Evolutionary conservation across 2,113 vertebrate genomes (phyloP).

Genomic region (Hiodon tergisus): DNA sequence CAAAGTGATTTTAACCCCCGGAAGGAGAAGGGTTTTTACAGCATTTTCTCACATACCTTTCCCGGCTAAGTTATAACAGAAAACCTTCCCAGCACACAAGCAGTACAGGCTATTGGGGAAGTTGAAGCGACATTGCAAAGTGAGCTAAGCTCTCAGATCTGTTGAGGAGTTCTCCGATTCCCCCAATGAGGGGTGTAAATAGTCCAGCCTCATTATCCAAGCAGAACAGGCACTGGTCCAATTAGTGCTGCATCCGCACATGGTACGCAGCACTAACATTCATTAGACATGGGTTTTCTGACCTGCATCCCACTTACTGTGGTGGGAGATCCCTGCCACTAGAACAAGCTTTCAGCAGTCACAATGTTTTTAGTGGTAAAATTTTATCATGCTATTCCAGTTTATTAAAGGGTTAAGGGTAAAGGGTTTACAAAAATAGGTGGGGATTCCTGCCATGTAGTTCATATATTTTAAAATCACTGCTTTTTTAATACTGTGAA

Average conservation of each 20-base stretch:
- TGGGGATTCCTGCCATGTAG: not conserved
- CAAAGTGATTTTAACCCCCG: too few species aligned
- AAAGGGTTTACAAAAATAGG: not conserved
- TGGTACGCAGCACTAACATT: conserved; percentile 17
- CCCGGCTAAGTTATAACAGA: too few species aligned
- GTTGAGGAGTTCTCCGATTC: not conserved
- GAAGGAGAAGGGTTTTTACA: too few species aligned
- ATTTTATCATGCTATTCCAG: conserved; percentile 14
- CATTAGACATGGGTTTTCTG: conserved; percentile 7
- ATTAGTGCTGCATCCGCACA: conserved; percentile 19
- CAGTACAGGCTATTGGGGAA: not conserved
- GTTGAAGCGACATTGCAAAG: not conserved
- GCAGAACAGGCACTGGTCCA: conserved; percentile 19
- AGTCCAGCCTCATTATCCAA: conserved; percentile 21
- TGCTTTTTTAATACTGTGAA: too few species aligned
- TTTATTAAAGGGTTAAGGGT: conserved; percentile 3
- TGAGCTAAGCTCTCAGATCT: not conserved
- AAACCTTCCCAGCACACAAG: not conserved
- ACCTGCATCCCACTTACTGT: not conserved
- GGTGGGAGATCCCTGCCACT: not conserved
- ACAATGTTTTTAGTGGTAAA: conserved; percentile 25
- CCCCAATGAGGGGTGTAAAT: not conserved
- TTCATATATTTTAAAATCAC: too few species aligned
- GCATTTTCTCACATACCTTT: too few species aligned
- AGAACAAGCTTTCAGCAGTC: not conserved